phyloP scores from a whole-genome alignment of 2,888 invertebrate species.

The Empis stercorea region DNA sequence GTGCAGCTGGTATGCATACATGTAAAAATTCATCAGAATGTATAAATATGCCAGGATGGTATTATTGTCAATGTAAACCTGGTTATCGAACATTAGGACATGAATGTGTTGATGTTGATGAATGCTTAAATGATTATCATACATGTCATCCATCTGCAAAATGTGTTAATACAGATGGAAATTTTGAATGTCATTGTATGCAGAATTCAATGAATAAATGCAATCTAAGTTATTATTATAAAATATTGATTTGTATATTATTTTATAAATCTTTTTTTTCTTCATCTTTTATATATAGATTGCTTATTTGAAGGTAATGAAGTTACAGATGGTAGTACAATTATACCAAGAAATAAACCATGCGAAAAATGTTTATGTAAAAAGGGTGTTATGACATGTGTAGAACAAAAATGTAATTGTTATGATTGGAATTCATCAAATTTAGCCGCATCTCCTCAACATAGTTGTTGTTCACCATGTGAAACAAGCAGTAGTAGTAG shows the following conservation, averaged over 20 bases:
- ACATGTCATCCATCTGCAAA: conserved; percentile 67
- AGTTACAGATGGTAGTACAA: conserved; percentile 44
- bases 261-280: no score
- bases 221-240: not conserved
- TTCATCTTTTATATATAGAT: no score
- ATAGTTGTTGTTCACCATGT: conserved; percentile 71
- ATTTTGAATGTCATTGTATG: conserved; percentile 62
- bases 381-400: conserved; percentile 53
- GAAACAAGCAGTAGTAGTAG: conserved; percentile 54
- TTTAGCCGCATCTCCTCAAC: no score
- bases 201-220: no score
- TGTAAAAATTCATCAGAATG: conserved; percentile 68
- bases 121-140: conserved; percentile 62
- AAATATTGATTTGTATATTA: no score
- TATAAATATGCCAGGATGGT: conserved; percentile 82
- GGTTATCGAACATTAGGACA: conserved; percentile 54
- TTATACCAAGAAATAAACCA: conserved; percentile 39
- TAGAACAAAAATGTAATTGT: conserved; percentile 57
- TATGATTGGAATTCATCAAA: conserved; percentile 22
- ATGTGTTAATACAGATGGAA: conserved; percentile 69
- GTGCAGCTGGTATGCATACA: conserved; percentile 52
- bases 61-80: conserved; percentile 71
- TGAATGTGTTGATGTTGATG: conserved; percentile 57
- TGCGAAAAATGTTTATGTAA: conserved; percentile 40
- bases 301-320: conserved; percentile 60